Base-by-base conservation (phyloP, 2,797 vertebrate genomes). In the Pseudochirops cupreus region DNA sequence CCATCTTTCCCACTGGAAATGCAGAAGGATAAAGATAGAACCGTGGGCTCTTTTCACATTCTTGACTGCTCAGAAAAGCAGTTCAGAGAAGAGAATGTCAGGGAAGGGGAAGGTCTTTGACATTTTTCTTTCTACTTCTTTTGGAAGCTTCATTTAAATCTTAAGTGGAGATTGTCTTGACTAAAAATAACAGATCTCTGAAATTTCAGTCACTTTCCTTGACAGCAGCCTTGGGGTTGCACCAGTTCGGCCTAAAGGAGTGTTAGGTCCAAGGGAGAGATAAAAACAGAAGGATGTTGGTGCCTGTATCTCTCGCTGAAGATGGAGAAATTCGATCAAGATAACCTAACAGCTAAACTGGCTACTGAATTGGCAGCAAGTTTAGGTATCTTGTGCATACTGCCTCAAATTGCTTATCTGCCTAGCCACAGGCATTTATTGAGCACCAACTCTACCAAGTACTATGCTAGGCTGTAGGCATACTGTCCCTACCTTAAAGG, bases 31-130 rank as follows among this genome's bases (percentile, higher is more conserved):
- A 94, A 95, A 96, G 91, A n/a, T 67, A 93, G 14, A 87, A 87
- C 13, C 74, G 82, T 95, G 52, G 94, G 58, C 33, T 96, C 39
- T 95, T 95, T 97, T 54, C n/a, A 74, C 50, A 58, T 33, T 39
- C 56, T 93, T 93, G 0, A 95, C 39, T 96, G 56, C 82, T 94
- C 62, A 95, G 92, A 96, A 95, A 16, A 92, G 92, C 53, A 95
- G 39, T 94, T 98, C 93, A 93, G 56, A 92, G 29, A 94, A 94
- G 91, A 90, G 96, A 55, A 54, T 97, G 91, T 96, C 94, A 92
- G 18, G 24, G 39, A 91, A 93, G 74, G 94, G 13, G 31, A 91
- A 94, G 50, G 2, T 94, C 87, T 93, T 92, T 96, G 94, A 96
- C 91, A 67, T 91, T 5, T 87, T 28, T 12, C 54, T 0, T n/a